Evolutionary conservation across 1,140 invertebrate genomes (phyloP), one percentile per base, ranked within the genome.

Genomic region (Drosophila bocqueti): DNA sequence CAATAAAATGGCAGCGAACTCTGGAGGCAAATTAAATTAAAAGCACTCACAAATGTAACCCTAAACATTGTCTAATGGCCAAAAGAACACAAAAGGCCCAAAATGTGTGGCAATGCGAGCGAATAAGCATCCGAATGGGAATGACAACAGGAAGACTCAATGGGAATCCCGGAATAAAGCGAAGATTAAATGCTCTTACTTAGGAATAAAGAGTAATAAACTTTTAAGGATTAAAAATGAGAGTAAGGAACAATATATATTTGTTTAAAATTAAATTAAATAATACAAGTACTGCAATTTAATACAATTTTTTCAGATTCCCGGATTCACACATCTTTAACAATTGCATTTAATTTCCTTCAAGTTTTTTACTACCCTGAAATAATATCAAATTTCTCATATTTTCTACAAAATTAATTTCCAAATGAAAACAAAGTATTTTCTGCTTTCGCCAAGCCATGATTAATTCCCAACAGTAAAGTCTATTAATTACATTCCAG

Each of bases 11-110:
- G 38, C 72, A 76, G 55, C 64, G 57, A 78, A 50, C 75, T 78
- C 50, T 61, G 29, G 38, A 52, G 58, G 64, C 64, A 78, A 78
- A 78, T 78, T 80, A 87, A 87, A 87, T 87, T 87, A 89, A 87
- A 89, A 89, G 82, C 77, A 74, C 84, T 89, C 82, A 66, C 83
- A 89, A 77, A 77, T 71, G 57, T 83, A 89, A 79, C 67, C 81
- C 72, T 75, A 80, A 86, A 89, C 65, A 87, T 79, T 67, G 62
- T 75, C 75, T 83, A 89, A 89, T 89, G 75, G 79, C 80, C 79
- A 63, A 71, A 60, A 69, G 61, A 62, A 73, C 31, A 62, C 60
- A 60, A 71, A 62, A 47, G 61, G 58, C 46, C 49, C 47, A 54
- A 76, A 64, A 66, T 65, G 76, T 80, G 50, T 62, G 58, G 75